phyloP scores from a whole-genome alignment of 2,113 vertebrate species.

The Carassius carassius region DNA sequence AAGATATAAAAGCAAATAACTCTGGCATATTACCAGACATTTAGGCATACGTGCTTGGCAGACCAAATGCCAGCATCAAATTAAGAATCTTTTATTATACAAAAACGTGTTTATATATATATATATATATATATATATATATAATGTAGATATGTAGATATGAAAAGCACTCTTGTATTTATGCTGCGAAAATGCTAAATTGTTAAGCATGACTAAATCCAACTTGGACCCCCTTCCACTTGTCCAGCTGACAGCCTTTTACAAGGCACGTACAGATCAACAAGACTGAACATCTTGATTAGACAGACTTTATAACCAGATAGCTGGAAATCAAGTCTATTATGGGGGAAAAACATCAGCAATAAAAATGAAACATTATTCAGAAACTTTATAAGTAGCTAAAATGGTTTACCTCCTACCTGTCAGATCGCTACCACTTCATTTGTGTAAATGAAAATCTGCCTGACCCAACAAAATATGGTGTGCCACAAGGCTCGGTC shows the following conservation, averaged over 20 bases:
- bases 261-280: background rate
- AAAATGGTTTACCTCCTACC: background rate
- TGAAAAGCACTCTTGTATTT: background rate
- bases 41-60: background rate
- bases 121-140: background rate
- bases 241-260: conserved; percentile 11
- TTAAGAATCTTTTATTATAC: background rate
- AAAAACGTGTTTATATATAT: background rate
- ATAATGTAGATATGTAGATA: background rate
- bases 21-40: background rate
- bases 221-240: background rate
- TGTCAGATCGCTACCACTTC: background rate
- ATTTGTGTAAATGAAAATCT: conserved; percentile 3
- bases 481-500: background rate
- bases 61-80: background rate
- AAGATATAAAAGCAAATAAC: background rate
- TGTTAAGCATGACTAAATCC: background rate
- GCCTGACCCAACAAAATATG: background rate
- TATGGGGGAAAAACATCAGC: too few species aligned
- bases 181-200: background rate
- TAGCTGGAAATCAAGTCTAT: background rate
- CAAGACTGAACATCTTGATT: conserved; percentile 7
- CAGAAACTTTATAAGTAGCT: too few species aligned
- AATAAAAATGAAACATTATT: too few species aligned
- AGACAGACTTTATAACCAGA: background rate